Percentiles rank a stretch among this genome's conserved stretches.
Conservation (phyloP, 1,140 invertebrate species). For the Geopemphigus sp. region DNA sequence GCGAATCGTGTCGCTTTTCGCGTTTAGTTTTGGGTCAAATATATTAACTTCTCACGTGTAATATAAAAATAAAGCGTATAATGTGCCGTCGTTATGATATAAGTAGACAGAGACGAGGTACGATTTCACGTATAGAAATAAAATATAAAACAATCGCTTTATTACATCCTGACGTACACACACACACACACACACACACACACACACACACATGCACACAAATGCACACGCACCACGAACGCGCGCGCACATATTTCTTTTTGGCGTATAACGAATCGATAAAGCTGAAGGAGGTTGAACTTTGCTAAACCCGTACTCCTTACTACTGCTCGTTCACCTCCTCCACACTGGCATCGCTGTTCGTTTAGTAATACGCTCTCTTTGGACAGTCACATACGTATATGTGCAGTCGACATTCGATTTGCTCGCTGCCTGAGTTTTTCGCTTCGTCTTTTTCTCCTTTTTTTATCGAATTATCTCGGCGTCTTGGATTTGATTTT, state of each 20-base stretch:
- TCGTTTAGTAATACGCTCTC: constrained; percentile 33
- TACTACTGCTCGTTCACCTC: background rate
- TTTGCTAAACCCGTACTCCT: constrained; percentile 5
- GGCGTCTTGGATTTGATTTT: constrained; percentile 47
- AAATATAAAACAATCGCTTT: constrained; percentile 29
- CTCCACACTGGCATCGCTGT: background rate
- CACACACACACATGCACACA: too few species aligned
- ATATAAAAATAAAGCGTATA: background rate
- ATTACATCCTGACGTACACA: constrained; percentile 10
- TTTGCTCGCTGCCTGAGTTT: constrained; percentile 35
- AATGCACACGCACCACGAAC: too few species aligned
- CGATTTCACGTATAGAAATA: background rate
- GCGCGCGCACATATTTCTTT: too few species aligned
- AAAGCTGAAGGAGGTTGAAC: constrained; percentile 30
- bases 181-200: background rate
- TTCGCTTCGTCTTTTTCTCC: constrained; percentile 15
- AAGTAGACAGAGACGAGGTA: background rate
- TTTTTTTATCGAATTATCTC: constrained; percentile 43
- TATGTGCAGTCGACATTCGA: constrained; percentile 44
- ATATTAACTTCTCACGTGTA: too few species aligned
- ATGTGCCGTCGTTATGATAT: background rate
- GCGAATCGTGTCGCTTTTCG: background rate
- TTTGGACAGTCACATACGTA: constrained; percentile 44
- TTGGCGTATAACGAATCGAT: constrained; percentile 14
- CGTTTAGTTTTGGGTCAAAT: background rate